phyloP scores from a whole-genome alignment of 2,113 vertebrate species.

The Paedocypris sp. region DNA sequence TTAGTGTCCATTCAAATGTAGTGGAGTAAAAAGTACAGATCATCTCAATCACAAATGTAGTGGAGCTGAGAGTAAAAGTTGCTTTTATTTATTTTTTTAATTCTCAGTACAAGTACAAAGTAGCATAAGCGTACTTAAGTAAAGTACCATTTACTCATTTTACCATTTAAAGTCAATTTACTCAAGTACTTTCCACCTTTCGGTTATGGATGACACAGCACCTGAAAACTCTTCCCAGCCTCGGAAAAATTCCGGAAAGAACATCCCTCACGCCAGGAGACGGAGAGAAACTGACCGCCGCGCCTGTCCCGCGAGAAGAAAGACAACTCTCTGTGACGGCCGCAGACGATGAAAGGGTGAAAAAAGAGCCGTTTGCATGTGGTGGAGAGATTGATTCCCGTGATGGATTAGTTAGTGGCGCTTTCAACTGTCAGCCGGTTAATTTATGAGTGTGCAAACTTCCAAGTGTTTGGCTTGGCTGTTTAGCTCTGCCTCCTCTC shows the following conservation, averaged over 20 bases:
- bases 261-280: not conserved
- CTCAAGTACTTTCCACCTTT: too few relatives aligned
- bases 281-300: slow-evolving; percentile 35
- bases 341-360: slow-evolving; percentile 44
- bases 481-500: slow-evolving; percentile 55
- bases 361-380: not conserved
- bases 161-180: too few relatives aligned
- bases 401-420: slow-evolving; percentile 70
- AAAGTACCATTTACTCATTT: too few relatives aligned
- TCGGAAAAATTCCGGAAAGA: too few relatives aligned
- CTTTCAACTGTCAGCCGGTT: slow-evolving; percentile 64
- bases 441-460: slow-evolving; percentile 68
- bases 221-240: not conserved
- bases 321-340: slow-evolving; percentile 53
- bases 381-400: slow-evolving; percentile 30
- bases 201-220: not conserved
- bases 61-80: too few relatives aligned
- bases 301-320: slow-evolving; percentile 36
- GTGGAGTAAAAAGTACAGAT: too few relatives aligned
- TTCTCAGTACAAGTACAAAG: too few relatives aligned
- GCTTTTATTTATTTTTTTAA: too few relatives aligned
- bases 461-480: slow-evolving; percentile 66
- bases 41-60: too few relatives aligned
- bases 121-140: too few relatives aligned
- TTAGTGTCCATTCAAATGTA: too few relatives aligned